These are phyloP conservation scores for Azemiops feae DNA, from an alignment of 2,113 vertebrate genomes.

Conservation along the genomic window DNA sequence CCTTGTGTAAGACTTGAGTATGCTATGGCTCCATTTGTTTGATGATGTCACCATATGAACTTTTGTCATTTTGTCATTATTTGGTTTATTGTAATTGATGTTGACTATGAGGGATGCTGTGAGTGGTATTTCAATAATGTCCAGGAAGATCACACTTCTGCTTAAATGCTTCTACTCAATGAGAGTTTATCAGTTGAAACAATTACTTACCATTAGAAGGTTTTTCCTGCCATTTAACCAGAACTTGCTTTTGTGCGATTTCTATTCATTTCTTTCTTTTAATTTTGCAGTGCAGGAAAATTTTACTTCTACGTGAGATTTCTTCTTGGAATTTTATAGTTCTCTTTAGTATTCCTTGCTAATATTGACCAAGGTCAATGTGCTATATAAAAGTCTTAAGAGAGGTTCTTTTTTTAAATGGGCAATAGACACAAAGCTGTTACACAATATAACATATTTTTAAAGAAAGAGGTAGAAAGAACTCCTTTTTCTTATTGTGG, in stretches of 20 bases:
- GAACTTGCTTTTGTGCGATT: neutral
- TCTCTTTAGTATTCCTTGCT: neutral
- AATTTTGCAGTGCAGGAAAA: neutral
- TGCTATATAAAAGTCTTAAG: neutral
- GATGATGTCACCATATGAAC: neutral
- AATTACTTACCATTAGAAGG: neutral
- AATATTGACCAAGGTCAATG: neutral
- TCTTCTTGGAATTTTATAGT: neutral
- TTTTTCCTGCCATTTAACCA: neutral
- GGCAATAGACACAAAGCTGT: conserved; percentile 26
- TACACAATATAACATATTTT: conserved; percentile 8
- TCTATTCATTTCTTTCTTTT: neutral
- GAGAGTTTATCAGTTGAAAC: neutral
- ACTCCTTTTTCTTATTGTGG: conserved; percentile 32
- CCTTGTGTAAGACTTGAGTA: neutral
- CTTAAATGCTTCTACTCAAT: neutral
- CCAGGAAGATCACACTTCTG: neutral
- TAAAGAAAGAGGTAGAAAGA: neutral
- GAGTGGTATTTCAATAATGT: neutral
- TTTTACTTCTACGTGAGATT: neutral
- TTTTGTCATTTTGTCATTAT: neutral
- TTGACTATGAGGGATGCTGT: neutral
- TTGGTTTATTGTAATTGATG: neutral
- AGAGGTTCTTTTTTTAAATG: no score
- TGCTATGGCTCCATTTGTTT: neutral